Evolutionary conservation across 1,140 invertebrate species (phyloP).

Genomic region (Kradibia gibbosae): DNA sequence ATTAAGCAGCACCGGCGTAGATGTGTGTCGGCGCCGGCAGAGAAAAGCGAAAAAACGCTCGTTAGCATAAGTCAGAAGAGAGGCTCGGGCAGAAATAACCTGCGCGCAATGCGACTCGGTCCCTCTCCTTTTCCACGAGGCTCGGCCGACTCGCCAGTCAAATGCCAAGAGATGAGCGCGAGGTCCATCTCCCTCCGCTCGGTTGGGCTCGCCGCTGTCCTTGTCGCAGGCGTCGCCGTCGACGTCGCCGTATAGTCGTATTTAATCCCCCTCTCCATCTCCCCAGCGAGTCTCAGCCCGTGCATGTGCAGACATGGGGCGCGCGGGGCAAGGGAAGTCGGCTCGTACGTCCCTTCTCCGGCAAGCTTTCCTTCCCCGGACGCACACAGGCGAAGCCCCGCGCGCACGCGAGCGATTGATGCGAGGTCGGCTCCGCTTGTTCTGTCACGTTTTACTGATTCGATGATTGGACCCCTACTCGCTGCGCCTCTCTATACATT

Average conservation of each 20-base stretch:
- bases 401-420: constrained; percentile 36
- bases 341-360: not conserved
- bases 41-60: constrained; percentile 1
- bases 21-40: not conserved
- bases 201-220: constrained; percentile 41
- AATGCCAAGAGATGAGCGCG: constrained; percentile 19
- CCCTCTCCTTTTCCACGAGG: constrained; percentile 26
- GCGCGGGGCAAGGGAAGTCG: not conserved
- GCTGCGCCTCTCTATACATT: constrained; percentile 5
- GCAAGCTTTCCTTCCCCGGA: constrained; percentile 28
- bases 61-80: not conserved
- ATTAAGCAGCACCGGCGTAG: not conserved
- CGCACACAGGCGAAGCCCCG: constrained; percentile 39
- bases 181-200: constrained; percentile 8
- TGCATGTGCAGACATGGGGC: not conserved
- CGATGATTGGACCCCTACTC: constrained; percentile 61
- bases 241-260: constrained; percentile 36
- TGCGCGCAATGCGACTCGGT: not conserved
- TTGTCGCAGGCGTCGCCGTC: constrained; percentile 20
- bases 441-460: constrained; percentile 61
- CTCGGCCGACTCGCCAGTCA: constrained; percentile 39
- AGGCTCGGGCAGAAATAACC: constrained; percentile 16
- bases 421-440: constrained; percentile 55
- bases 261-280: constrained; percentile 40
- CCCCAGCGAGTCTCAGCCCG: constrained; percentile 33